A percentile compares a stretch with the other conserved stretches of the same genome.
Evolutionary conservation across 1,140 invertebrate species (phyloP).

Genomic region (Pissodes strobi): DNA sequence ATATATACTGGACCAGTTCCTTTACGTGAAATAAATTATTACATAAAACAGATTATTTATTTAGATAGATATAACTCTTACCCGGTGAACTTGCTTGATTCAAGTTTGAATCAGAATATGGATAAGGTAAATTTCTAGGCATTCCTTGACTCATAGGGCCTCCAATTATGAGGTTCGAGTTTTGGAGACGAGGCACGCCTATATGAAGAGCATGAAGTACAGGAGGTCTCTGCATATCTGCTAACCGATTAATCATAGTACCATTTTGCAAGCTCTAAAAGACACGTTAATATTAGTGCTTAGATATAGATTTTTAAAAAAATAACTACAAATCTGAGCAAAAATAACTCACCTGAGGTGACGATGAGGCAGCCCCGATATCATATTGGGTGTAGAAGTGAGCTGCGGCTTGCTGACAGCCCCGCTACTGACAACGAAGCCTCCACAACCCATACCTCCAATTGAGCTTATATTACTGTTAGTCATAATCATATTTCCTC

Average conservation of each 20-base stretch:
- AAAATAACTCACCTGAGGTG: conserved; percentile 59
- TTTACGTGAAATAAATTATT: too few relatives aligned
- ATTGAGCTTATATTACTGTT: conserved; percentile 70
- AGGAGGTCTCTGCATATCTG: conserved; percentile 54
- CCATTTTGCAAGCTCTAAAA: conserved; percentile 69
- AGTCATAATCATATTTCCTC: conserved; percentile 71
- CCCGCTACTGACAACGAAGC: conserved; percentile 67
- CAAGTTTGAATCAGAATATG: conserved; percentile 58
- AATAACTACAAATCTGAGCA: too few relatives aligned
- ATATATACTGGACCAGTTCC: too few relatives aligned
- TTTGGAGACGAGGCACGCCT: conserved; percentile 60
- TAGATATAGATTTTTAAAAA: too few relatives aligned
- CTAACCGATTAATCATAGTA: conserved; percentile 66
- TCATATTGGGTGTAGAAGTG: conserved; percentile 58
- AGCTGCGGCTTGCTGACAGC: conserved; percentile 69
- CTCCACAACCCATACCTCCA: conserved; percentile 65
- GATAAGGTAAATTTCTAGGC: conserved; percentile 59
- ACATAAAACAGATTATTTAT: background rate
- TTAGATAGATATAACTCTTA: conserved; percentile 14
- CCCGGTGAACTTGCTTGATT: conserved; percentile 52
- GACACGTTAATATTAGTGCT: too few relatives aligned
- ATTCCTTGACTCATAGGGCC: conserved; percentile 52
- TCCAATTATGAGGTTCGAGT: conserved; percentile 51
- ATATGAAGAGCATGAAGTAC: conserved; percentile 52
- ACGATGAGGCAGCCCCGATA: conserved; percentile 53